Base-by-base conservation (phyloP, 92 coral and sea anemone species). In the Zoanthus sansibaricus region DNA sequence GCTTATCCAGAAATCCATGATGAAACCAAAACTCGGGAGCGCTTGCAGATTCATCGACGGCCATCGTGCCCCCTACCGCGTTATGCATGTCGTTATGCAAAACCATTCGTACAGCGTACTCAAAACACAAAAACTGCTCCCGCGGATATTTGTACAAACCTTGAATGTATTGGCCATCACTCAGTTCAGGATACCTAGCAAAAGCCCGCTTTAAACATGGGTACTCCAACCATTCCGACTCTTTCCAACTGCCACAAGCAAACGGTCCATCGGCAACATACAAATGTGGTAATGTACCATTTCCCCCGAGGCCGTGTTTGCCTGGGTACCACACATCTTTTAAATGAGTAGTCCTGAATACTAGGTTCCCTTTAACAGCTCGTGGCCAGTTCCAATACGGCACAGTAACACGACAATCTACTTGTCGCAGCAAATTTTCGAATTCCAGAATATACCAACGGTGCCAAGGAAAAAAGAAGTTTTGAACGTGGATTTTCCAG, bases 21-120 rank as follows among this genome's bases (percentile, higher is more conserved):
- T 95, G 98, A 37, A 92, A 77, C 97, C 96, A 95, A 67, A 97
- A 97, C 82, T 97, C 99, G 0, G 98, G 98, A 6, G 97, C 90
- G 7, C 73, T 79, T 8, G 99, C 94, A 13, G 99, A 94, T 84
- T 84, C 92, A 48, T 90, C 91, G 15, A 71, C 46, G 9, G 91
- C 71, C 98, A 96, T 96, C 7, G 87, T 92, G 16, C 98, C 99
- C 3, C 99, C 98, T 20, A 96, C 84, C 9, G 95, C 98, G 51
- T 93, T 90, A 69, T 95, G 99, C 75, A 94, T 49, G 14, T 92
- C 93, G 72, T 95, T 89, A 75, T 94, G 98, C 88, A 92, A 84
- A 18, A 52, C 71, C 15, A 69, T 85, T 7, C 99, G 87, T 0
- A 92, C 88, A 9, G 58, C 82, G 30, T 79, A 20, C 71, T 94